These are phyloP conservation scores for Plemyria rubiginata DNA, from an alignment of 2,888 invertebrate genomes.

Conservation along the genomic window DNA sequence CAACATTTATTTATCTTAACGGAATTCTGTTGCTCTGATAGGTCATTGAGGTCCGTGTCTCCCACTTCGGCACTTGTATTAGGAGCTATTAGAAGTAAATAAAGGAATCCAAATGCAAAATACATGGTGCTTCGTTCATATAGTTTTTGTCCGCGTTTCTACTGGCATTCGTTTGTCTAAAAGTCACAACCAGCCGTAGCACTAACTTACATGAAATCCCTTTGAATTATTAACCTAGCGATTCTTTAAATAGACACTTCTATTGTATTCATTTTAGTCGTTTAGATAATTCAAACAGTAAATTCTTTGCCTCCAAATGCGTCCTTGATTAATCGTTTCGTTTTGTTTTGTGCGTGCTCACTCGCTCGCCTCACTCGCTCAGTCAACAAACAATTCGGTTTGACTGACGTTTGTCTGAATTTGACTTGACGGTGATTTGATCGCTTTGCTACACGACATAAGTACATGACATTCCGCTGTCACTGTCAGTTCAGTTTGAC, in stretches of 20 bases:
- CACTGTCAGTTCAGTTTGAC: background rate
- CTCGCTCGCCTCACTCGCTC: too few relatives aligned
- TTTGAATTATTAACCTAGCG: background rate
- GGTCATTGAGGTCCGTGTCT: constrained; percentile 76
- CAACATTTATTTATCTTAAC: constrained; percentile 92
- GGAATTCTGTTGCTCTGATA: constrained; percentile 74
- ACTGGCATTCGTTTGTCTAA: constrained; percentile 1
- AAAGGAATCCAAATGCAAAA: constrained; percentile 67
- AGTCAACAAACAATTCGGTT: background rate
- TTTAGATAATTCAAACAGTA: background rate
- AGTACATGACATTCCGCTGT: background rate
- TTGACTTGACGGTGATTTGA: background rate
- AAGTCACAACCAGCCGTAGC: constrained; percentile 11
- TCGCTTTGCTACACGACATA: background rate
- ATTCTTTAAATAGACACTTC: background rate
- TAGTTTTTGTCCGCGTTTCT: constrained; percentile 3
- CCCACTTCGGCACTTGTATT: constrained; percentile 54
- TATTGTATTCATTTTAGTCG: background rate
- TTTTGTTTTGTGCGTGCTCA: too few relatives aligned
- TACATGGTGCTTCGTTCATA: constrained; percentile 38
- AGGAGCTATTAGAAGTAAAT: constrained; percentile 54
- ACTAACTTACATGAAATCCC: background rate
- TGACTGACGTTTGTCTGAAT: background rate
- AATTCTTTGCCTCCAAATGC: background rate
- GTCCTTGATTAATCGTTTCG: background rate